phyloP scores from a whole-genome alignment of 1,140 invertebrate genomes.

The Yoshiicerus persimilis region DNA sequence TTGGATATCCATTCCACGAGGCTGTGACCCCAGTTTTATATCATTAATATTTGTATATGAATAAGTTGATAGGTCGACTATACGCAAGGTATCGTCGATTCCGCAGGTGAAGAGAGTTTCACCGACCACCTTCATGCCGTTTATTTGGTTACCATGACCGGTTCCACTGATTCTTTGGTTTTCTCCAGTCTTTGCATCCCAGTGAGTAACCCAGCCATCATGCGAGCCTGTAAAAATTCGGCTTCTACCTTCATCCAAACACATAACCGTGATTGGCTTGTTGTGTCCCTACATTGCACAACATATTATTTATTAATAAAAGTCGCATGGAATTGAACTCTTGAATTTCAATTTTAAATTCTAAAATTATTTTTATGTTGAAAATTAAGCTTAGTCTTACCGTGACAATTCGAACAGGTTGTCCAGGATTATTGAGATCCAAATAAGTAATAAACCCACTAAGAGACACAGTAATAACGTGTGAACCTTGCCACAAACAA shows the following conservation, averaged over 20 bases:
- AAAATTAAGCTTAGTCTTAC: slow-evolving; percentile 53
- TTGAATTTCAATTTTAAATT: not conserved
- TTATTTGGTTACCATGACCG: slow-evolving; percentile 93
- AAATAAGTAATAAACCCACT: slow-evolving; percentile 95
- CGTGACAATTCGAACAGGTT: slow-evolving; percentile 82
- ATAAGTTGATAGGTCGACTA: slow-evolving; percentile 66
- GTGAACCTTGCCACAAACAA: slow-evolving; percentile 90
- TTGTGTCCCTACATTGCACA: slow-evolving; percentile 82
- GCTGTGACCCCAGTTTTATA: slow-evolving; percentile 84
- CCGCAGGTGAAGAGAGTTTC: slow-evolving; percentile 78
- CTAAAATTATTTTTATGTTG: not conserved
- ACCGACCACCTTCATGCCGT: slow-evolving; percentile 75
- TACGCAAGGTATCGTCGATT: slow-evolving; percentile 84
- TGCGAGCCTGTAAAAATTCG: slow-evolving; percentile 90
- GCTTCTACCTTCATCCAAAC: slow-evolving; percentile 71
- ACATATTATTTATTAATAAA: slow-evolving; percentile 24
- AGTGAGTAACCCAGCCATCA: slow-evolving; percentile 85
- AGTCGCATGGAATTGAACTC: too few species aligned
- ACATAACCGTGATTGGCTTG: slow-evolving; percentile 94
- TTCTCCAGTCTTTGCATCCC: slow-evolving; percentile 77
- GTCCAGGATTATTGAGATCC: slow-evolving; percentile 80
- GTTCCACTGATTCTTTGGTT: slow-evolving; percentile 76
- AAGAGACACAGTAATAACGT: slow-evolving; percentile 86
- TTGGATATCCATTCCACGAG: slow-evolving; percentile 75
- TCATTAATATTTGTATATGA: slow-evolving; percentile 65